Percentiles rank a stretch among this genome's conserved stretches.
Conservation (phyloP, 2,888 invertebrate genomes). For the Lamellibrachia satsuma region DNA sequence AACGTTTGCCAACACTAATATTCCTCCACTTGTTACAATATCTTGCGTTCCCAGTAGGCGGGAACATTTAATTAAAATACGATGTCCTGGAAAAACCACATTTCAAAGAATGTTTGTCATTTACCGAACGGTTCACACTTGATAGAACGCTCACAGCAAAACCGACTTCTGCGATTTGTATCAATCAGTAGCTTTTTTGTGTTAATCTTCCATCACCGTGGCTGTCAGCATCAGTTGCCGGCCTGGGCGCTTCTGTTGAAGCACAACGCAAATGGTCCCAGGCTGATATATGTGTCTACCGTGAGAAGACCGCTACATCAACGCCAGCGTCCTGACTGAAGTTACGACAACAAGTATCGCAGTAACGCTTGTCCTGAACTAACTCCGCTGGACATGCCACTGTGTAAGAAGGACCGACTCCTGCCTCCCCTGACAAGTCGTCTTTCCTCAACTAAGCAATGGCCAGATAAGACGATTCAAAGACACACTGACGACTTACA, state of each 20-base stretch:
- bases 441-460: no score
- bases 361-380: no score
- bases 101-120: not conserved
- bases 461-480: no score
- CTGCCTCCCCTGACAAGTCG: no score
- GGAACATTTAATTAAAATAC: not conserved
- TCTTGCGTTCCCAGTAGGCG: not conserved
- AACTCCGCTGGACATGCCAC: no score
- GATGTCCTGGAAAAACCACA: not conserved
- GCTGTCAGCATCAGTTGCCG: not conserved
- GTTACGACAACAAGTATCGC: no score
- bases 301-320: not conserved
- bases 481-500: no score
- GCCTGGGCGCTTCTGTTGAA: not conserved
- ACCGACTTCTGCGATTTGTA: constrained; percentile 7
- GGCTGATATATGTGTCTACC: not conserved
- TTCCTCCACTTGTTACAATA: not conserved
- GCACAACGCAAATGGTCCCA: not conserved
- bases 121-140: constrained; percentile 1
- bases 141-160: not conserved
- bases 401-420: no score
- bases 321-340: not conserved
- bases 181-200: not conserved
- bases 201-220: not conserved
- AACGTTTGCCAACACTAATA: not conserved